phyloP scores from a whole-genome alignment of 2,797 vertebrate species.

The Sebastes steindachneri region DNA sequence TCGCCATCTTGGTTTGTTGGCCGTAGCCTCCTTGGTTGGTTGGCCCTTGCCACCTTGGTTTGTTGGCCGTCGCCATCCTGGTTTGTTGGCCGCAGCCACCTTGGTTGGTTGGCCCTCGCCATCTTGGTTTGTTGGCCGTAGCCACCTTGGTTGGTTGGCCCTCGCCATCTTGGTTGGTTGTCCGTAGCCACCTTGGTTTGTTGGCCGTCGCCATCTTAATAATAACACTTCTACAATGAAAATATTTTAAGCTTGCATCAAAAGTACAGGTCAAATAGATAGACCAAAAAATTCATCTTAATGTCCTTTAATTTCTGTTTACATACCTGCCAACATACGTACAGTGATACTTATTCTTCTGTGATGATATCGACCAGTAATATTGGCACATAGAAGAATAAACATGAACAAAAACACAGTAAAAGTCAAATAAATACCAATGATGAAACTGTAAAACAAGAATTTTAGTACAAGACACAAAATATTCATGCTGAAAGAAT shows the following conservation, averaged over 20 bases:
- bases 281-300: too few relatives aligned
- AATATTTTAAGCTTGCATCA: neutral
- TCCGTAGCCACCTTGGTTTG: fast-evolving
- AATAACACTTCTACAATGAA: neutral
- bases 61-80: fast-evolving
- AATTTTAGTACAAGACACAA: neutral
- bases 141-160: too few relatives aligned
- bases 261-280: too few relatives aligned
- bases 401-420: neutral
- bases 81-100: fast-evolving
- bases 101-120: fast-evolving
- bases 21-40: fast-evolving
- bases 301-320: neutral
- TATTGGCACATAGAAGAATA: neutral
- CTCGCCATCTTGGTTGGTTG: too few relatives aligned
- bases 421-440: neutral
- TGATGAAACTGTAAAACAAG: neutral
- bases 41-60: fast-evolving
- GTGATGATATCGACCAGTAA: neutral
- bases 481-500: neutral
- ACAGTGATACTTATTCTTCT: neutral
- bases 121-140: too few relatives aligned
- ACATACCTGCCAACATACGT: neutral
- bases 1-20: too few relatives aligned
- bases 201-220: too few relatives aligned